Evolutionary conservation across 2,797 vertebrate species (phyloP).

Genomic region (Gephyroberyx darwinii): DNA sequence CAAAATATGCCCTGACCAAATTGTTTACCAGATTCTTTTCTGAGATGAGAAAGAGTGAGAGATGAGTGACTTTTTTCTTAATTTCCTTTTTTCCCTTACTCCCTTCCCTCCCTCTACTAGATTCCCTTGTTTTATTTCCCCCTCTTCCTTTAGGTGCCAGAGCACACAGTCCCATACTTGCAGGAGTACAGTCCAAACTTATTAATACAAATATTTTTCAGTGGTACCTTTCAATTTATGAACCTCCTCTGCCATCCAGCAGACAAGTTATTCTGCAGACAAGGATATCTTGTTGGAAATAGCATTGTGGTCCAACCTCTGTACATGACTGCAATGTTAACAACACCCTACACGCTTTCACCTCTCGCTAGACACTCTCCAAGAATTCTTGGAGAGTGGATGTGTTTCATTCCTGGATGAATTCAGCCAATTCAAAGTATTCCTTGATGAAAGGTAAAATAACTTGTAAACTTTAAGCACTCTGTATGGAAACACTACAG

Average conservation of each 20-base stretch:
- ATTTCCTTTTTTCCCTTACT: not conserved
- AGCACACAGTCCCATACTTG: constrained; percentile 59
- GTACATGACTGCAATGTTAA: constrained; percentile 45
- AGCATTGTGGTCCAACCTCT: constrained; percentile 21
- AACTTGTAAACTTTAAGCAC: not conserved
- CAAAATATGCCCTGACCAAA: no score
- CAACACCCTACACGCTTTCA: constrained; percentile 3
- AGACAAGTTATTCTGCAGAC: constrained; percentile 31
- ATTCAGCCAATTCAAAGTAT: not conserved
- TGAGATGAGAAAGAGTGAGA: not conserved
- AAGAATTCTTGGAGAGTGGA: constrained; percentile 13
- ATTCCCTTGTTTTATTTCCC: constrained; percentile 45
- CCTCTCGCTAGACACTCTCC: not conserved
- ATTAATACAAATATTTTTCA: constrained; percentile 54
- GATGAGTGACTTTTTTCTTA: not conserved
- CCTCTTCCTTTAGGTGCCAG: constrained; percentile 42
- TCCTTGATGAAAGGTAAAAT: not conserved
- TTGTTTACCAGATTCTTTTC: not conserved
- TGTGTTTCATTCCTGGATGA: not conserved
- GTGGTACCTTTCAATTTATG: constrained; percentile 38
- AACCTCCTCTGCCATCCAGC: constrained; percentile 33
- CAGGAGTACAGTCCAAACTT: constrained; percentile 62
- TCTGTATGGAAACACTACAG: no score
- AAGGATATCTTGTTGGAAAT: constrained; percentile 30
- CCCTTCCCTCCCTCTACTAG: constrained; percentile 17